Evolutionary conservation across 2,113 vertebrate genomes (phyloP).

Genomic region (Psilopogon haemacephalus): DNA sequence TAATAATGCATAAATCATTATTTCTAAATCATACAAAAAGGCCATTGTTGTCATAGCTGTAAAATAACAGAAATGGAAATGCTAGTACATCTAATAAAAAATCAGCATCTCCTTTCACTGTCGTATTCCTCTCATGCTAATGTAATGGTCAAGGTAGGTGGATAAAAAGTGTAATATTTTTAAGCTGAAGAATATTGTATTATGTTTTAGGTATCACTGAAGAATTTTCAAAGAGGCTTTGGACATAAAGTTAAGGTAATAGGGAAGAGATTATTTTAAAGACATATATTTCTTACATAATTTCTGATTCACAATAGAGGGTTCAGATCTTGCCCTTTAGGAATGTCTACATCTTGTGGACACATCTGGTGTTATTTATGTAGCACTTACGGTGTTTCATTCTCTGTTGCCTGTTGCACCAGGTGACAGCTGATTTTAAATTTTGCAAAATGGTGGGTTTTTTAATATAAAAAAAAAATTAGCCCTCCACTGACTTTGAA

Average conservation of each 20-base stretch:
- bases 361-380: not conserved
- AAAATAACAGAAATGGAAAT: constrained; percentile 3
- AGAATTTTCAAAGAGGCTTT: not conserved
- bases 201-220: not conserved
- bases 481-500: not conserved
- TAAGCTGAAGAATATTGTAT: not conserved
- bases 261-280: not conserved
- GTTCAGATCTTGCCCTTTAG: not conserved
- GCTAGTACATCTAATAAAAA: constrained; percentile 2
- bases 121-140: not conserved
- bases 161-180: not conserved
- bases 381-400: fast-evolving
- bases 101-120: not conserved
- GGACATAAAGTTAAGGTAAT: not conserved
- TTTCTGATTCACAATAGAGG: not conserved
- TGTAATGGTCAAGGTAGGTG: not conserved
- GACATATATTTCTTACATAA: not conserved
- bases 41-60: not conserved
- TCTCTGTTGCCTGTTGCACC: not conserved
- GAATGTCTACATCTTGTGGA: not conserved
- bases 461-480: no score
- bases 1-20: not conserved
- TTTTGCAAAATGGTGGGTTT: not conserved
- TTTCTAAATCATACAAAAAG: not conserved
- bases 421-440: not conserved